A percentile compares a stretch with the other conserved stretches of the same genome.
Evolutionary conservation across 2,113 vertebrate genomes (phyloP).

Genomic region (Chaenogobius annularis): DNA sequence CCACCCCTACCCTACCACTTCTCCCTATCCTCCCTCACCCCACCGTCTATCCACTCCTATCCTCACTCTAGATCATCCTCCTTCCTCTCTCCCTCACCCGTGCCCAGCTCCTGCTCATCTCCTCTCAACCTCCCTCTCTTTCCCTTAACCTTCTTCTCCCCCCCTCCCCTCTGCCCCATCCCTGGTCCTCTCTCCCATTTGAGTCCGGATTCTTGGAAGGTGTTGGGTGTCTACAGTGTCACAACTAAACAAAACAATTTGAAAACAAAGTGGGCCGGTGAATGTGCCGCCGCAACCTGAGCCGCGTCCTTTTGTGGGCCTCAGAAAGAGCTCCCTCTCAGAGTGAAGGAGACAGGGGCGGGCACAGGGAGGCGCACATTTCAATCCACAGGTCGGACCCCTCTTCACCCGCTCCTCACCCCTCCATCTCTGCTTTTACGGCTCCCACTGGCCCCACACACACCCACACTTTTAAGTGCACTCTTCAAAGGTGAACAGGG

Average conservation of each 20-base stretch:
- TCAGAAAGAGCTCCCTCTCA: conserved; percentile 75
- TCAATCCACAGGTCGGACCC: conserved; percentile 67
- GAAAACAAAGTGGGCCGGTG: conserved; percentile 83
- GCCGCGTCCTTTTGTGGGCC: conserved; percentile 68
- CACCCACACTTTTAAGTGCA: conserved; percentile 76
- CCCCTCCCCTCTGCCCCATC: conserved; percentile 36
- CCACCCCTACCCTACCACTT: not conserved
- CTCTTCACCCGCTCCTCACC: conserved; percentile 50
- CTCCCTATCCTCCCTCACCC: not conserved
- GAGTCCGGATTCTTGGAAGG: conserved; percentile 79
- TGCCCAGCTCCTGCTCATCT: not conserved
- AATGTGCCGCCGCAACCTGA: conserved; percentile 79
- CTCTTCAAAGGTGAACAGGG: conserved; percentile 78
- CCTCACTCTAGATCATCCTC: no score
- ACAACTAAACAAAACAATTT: conserved; percentile 87
- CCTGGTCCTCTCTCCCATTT: conserved; percentile 36
- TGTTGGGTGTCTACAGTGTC: conserved; percentile 84
- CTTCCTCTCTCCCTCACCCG: not conserved
- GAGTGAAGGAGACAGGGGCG: conserved; percentile 66
- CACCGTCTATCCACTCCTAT: no score
- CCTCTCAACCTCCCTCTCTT: conserved; percentile 38
- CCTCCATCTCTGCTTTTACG: conserved; percentile 39
- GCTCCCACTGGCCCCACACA: conserved; percentile 43
- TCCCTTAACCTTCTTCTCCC: conserved; percentile 55
- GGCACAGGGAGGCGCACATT: conserved; percentile 67